Evolutionary conservation across 2,888 invertebrate species (phyloP).

Genomic region (Oxytorus armatus): DNA sequence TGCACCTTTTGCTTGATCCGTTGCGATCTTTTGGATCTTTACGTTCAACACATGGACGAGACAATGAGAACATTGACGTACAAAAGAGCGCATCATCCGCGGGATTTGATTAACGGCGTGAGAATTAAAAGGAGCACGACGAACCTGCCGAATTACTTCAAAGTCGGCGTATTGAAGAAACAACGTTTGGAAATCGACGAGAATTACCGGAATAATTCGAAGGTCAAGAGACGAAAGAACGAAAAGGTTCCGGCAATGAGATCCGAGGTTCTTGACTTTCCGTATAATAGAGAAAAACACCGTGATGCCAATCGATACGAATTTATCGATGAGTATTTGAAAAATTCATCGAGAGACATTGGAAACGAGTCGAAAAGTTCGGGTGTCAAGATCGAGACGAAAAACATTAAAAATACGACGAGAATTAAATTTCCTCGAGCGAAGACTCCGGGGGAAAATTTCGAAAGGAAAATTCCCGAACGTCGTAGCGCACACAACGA

Average conservation of each 20-base stretch:
- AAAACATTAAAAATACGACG: constrained; percentile 11
- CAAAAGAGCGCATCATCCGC: constrained; percentile 73
- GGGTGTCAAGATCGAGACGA: neutral
- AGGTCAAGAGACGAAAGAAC: constrained; percentile 45
- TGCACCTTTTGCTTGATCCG: constrained; percentile 72
- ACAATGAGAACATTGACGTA: constrained; percentile 78
- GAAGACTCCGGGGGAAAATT: neutral
- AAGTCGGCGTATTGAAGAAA: constrained; percentile 75
- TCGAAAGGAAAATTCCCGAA: constrained; percentile 14
- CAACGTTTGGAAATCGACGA: constrained; percentile 79
- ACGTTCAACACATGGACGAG: constrained; percentile 83
- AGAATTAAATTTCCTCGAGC: neutral
- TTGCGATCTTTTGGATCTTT: constrained; percentile 81
- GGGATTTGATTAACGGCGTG: constrained; percentile 64
- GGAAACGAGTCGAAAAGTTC: neutral
- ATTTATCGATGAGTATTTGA: constrained; percentile 57
- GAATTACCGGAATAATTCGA: constrained; percentile 69
- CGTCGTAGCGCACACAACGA: constrained; percentile 54
- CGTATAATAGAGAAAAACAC: constrained; percentile 75
- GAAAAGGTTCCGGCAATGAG: constrained; percentile 69
- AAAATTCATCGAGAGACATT: constrained; percentile 9
- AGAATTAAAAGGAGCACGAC: constrained; percentile 73
- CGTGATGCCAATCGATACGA: constrained; percentile 72
- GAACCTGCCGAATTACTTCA: constrained; percentile 67
- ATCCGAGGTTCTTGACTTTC: constrained; percentile 76